Percentiles rank a stretch among this genome's conserved stretches.
These are phyloP conservation scores for Carcharodon carcharias DNA, from an alignment of 2,797 vertebrate species.

Conservation along the genomic window DNA sequence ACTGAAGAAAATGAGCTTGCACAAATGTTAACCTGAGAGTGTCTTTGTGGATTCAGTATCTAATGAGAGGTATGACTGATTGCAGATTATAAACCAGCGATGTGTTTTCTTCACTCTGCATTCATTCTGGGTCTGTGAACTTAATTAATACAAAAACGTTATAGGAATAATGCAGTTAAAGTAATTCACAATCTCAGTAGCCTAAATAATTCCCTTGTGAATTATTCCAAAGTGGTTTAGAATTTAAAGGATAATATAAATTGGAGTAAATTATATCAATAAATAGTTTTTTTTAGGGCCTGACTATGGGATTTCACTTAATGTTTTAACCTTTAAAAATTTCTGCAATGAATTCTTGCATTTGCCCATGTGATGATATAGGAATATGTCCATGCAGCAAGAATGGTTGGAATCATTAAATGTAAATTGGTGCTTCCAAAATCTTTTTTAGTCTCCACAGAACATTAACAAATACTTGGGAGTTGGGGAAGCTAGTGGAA, in stretches of 20 bases:
- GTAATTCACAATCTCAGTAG: not conserved
- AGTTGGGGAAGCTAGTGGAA: not conserved
- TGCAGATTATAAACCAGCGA: not conserved
- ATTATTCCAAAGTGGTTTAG: not conserved
- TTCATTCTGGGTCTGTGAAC: not conserved
- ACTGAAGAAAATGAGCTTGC: not conserved
- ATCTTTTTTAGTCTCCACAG: not conserved
- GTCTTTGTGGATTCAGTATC: not conserved
- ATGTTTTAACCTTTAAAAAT: not conserved
- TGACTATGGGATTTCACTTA: not conserved
- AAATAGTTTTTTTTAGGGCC: not conserved
- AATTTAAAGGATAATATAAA: not conserved
- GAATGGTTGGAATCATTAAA: not conserved
- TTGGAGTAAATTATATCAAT: not conserved
- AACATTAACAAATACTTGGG: not conserved
- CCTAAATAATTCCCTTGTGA: constrained; percentile 8
- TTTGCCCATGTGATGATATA: not conserved
- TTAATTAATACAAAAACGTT: not conserved
- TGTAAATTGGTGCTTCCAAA: not conserved
- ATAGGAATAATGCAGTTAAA: not conserved
- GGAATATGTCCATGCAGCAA: not conserved
- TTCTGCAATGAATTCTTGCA: not conserved
- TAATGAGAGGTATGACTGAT: not conserved
- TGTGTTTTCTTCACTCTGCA: not conserved
- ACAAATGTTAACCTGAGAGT: not conserved